Base-by-base conservation (phyloP, 1,140 invertebrate species). In the Nymphalis io region DNA sequence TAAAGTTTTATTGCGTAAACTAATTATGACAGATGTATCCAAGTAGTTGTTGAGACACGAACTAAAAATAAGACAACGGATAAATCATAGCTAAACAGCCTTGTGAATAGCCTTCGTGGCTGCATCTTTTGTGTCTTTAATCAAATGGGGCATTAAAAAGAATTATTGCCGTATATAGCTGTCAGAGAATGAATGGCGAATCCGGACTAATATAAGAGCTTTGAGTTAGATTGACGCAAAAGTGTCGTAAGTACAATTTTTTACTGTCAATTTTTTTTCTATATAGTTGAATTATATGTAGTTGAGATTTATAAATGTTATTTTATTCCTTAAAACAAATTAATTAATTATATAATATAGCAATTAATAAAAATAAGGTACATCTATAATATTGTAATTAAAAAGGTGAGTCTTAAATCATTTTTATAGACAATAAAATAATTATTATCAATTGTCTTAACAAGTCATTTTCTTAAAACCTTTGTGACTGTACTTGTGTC, bases 91-190 rank as follows among this genome's bases (percentile, higher is more conserved):
- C 66, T 68, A 79, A 78, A 80, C 72, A 86, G 71, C 81, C 86
- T 88, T 84, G 82, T 88, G 80, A 82, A 85, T 82, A 85, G 84
- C 80, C 81, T 87, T 81, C 80, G 72, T 73, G 64, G 70, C 78
- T 65, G 57, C 38, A 63, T 65, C 81, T 78, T 87, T 88, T 88
- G 84, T 87, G 80, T 68, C 69, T 75, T 78, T 74, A 84, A 87
- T 90, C 84, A 90, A 89, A 87, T 87, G 77, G 78, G 72, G 78
- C 84, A 88, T 90, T 88, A 90, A 83, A 84, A 90, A 88, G 85
- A 90, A 78, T 83, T 84, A 90, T 88, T 80, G 72, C 83, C 77
- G 70, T 87, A 85, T 84, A 85, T 81, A 87, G 81, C 77, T 85
- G 86, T 88, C 82, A 83, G 61, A 64, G 70, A 38, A 72, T 85